Base-by-base conservation (phyloP, 2,888 invertebrate species). In the Cataglyphis altisquamis region DNA sequence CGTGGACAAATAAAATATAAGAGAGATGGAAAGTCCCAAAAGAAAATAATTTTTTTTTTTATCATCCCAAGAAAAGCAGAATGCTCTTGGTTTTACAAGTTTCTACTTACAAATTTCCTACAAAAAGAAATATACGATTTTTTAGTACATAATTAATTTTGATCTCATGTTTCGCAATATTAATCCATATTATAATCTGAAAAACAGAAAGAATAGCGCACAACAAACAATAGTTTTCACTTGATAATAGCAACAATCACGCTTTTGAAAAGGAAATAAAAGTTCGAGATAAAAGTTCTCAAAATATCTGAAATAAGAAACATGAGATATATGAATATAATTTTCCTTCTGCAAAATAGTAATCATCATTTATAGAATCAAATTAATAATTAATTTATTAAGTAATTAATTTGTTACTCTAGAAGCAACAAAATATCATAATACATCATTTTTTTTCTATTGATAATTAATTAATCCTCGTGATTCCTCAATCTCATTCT, bases 211-310 rank as follows among this genome's bases (percentile, higher is more conserved):
- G 39, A 21, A 18, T 57, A 25, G 39, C 36, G n/a, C 15, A 70
- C 15, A 25, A 8, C 10, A n/a, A 57, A 62, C 41, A 48, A 41
- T 66, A 64, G 0, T 45, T 45, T 45, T 45, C 15, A 21, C 29
- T n/a, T 45, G 70, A 70, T 70, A 78, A 45, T 45, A 45, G 55
- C 72, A 18, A 55, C 77, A 41, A 45, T 60, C 57, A 32, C 57
- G 18, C 41, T 32, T 57, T 10, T n/a, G 21, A 57, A 48, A 55
- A 72, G 60, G 36, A 36, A 36, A 78, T 15, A 29, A 67, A 6
- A 36, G 25, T 21, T 21, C 21, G 18, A 41, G 39, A 41, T 41
- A 21, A 60, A 70, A 70, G n/a, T 78, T 70, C 36, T 60, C 32
- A 18, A 21, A 45, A 63, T 45, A 3, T 21, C 18, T 18, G 48